Evolutionary conservation across 2,113 vertebrate species (phyloP), one percentile per base, ranked within the genome.

Genomic region (Elaphurus davidianus): DNA sequence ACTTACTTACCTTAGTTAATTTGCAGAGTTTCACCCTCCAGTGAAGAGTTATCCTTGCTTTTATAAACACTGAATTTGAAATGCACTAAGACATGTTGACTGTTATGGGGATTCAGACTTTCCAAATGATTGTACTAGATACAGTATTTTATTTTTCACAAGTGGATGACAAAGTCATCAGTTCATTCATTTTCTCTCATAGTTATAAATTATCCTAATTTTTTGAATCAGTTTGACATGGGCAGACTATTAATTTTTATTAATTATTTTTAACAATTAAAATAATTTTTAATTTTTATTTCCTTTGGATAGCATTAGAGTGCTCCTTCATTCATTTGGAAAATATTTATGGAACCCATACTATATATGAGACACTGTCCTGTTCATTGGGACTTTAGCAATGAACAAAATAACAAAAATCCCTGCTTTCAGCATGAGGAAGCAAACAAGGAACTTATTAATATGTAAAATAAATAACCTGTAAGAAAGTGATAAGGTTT

Each of bases 401-500:
- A 2, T 96, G 50, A 91, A 78, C 23, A 91, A 74, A 95, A 90
- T 81, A 95, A 71, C 60, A 83, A 83, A 47, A 93, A 55, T 52
- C 36, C 3, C 76, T 67, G 55, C 45, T 96, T 83, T 60, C 52
- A 86, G 64, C 55, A 55, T 30, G 60, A 93, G 71, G 30, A 90
- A 50, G 33, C 62, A 92, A 50, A 83, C 30, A 55, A 86, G 67
- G 67, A 74, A 74, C 36, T 74, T 74, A 78, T 67, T 95, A 81
- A 15, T 95, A 36, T 90, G 59, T 90, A 90, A 97, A 87, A 74
- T 59, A 92, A 76, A 30, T 95, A 86, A 85, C 25, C 25, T 74
- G 36, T 86, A n/a, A 94, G 74, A 55, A 76, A 88, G 30, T n/a
- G 43, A 54, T 90, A 60, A 74, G 54, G 57, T 43, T 87, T 81